These are phyloP conservation scores for Melanerpes formicivorus DNA, from an alignment of 2,113 vertebrate species.

Conservation along the genomic window DNA sequence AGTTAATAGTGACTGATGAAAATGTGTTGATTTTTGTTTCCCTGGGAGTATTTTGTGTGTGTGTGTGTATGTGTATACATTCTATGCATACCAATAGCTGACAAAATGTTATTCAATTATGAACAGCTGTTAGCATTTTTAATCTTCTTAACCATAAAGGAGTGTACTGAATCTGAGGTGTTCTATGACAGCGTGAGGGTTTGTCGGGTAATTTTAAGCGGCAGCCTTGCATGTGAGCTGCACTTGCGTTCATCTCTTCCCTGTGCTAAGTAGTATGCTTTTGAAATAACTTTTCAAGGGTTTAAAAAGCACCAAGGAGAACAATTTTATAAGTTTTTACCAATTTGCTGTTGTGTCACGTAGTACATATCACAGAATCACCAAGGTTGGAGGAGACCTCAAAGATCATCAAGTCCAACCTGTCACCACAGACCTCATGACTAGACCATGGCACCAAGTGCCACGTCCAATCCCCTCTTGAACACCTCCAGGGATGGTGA, in stretches of 20 bases:
- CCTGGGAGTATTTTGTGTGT: no score
- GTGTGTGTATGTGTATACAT: not conserved
- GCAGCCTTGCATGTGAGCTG: not conserved
- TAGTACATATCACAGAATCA: not conserved
- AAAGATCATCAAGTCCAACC: no score
- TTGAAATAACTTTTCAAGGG: no score
- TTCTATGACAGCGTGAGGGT: not conserved
- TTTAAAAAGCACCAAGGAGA: not conserved
- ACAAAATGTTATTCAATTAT: not conserved
- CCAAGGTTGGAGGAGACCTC: no score
- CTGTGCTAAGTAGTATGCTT: not conserved
- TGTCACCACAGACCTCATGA: no score
- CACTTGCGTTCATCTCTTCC: not conserved
- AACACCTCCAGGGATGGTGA: no score
- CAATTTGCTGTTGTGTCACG: not conserved
- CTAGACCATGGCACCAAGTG: no score
- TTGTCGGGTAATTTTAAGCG: not conserved
- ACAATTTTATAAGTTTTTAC: not conserved
- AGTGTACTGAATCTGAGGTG: not conserved
- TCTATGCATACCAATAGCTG: not conserved
- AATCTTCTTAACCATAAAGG: not conserved
- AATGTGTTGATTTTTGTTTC: not conserved
- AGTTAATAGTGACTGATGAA: conserved; percentile 59
- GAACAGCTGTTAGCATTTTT: not conserved
- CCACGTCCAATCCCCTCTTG: no score